Evolutionary conservation across 2,113 vertebrate genomes (phyloP).

Genomic region (Mobula birostris): DNA sequence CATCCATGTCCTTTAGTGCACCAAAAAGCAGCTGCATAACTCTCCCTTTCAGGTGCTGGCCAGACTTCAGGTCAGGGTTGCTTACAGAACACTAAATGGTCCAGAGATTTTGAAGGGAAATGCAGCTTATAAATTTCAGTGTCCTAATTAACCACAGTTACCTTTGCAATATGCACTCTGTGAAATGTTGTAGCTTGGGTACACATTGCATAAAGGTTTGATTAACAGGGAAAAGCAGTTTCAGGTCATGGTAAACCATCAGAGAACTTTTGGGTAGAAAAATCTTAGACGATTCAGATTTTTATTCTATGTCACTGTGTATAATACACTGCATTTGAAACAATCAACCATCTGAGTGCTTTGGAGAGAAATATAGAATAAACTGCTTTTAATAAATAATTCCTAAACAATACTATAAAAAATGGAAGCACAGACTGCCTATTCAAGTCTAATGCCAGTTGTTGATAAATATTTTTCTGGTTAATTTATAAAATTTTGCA

Average conservation of each 20-base stretch:
- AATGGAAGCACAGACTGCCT: background rate
- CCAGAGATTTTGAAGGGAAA: background rate
- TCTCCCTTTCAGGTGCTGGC: too few relatives aligned
- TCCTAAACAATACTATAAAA: background rate
- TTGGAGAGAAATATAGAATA: background rate
- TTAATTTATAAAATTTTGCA: background rate
- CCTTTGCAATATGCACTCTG: background rate
- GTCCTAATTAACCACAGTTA: background rate
- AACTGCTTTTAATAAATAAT: background rate
- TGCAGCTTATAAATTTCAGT: background rate
- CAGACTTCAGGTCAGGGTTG: too few relatives aligned
- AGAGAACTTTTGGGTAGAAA: background rate
- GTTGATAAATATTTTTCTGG: background rate
- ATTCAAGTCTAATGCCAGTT: background rate
- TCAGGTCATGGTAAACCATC: background rate
- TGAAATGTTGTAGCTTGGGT: background rate
- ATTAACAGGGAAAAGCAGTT: background rate
- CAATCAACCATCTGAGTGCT: background rate
- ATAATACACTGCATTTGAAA: background rate
- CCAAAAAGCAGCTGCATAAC: too few relatives aligned
- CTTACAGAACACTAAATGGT: too few relatives aligned
- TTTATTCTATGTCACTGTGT: constrained; percentile 13
- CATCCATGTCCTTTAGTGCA: too few relatives aligned
- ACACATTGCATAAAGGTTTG: background rate
- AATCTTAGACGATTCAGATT: background rate